Base-by-base conservation (phyloP, 2,113 vertebrate genomes). In the Chauna torquata region DNA sequence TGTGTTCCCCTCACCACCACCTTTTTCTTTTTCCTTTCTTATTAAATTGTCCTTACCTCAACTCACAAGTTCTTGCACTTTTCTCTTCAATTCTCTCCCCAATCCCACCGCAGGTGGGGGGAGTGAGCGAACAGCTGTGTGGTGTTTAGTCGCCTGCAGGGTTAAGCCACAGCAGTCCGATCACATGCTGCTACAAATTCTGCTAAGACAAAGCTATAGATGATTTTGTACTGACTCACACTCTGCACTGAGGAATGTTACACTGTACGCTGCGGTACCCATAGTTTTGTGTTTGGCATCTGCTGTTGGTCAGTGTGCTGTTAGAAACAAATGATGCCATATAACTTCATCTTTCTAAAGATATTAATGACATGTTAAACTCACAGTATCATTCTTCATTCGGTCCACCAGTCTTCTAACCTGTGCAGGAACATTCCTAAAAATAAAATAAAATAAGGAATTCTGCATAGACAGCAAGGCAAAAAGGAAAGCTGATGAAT, bases 371-470 rank as follows among this genome's bases (percentile, higher is more conserved):
- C 16, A 38, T 13, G 20, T 68, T 55, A 57, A 62, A 98, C 97
- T 98, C 87, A 98, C 98, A 28, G 9, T 11, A 68, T 97, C 54
- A 36, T 72, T 96, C 77, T 97, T 98, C 98, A 98, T 98, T 76
- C 16, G 85, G 16, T 69, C 32, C 82, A 98, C 96, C 76, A 98
- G 94, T 36, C 10, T 97, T 61, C 82, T 83, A 92, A 94, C 92
- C 82, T 98, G 98, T 3, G 1, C 14, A 58, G 91, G 49, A 90
- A 98, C 89, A 50, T 44, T 8, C 24, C 98, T 98, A 95, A 27
- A 89, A 88, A 50, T 28, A 62, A 50, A n/a, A 25, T 5, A 1
- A 8, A 34, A 52, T 52, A 65, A 94, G 34, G 6, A 80, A 58
- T 54, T 25, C 7, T 88, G 14, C 18, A 81, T 11, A 81, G 55